Evolutionary conservation across 2,888 invertebrate genomes (phyloP).

Genomic region (Scaptomyza caliginosa): DNA sequence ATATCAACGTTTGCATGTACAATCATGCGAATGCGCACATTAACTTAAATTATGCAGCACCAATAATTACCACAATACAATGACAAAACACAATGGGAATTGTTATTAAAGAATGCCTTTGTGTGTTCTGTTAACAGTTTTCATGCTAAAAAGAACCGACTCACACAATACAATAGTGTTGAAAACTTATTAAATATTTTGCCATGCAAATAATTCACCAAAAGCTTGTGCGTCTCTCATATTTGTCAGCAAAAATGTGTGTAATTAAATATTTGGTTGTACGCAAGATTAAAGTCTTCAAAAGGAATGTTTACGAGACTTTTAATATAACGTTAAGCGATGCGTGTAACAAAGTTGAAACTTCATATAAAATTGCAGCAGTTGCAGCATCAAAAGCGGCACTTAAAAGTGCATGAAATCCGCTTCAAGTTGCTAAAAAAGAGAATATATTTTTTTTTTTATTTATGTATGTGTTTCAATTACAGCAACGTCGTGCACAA

Average conservation of each 20-base stretch:
- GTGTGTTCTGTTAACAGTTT: not conserved
- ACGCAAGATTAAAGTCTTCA: not conserved
- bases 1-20: not conserved
- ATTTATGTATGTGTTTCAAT: conserved; percentile 55
- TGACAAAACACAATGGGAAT: not conserved
- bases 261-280: not conserved
- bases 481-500: conserved; percentile 56
- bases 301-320: not conserved
- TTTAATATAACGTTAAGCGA: not conserved
- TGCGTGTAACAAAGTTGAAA: conserved; percentile 14
- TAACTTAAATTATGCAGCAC: not conserved
- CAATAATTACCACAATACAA: not conserved
- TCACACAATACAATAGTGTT: not conserved
- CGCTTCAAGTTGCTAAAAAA: conserved; percentile 17
- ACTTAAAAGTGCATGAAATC: conserved; percentile 40
- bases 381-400: conserved; percentile 34
- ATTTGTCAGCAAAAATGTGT: not conserved
- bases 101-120: not conserved
- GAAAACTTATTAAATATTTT: not conserved
- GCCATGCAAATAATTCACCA: not conserved
- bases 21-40: not conserved
- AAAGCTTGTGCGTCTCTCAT: not conserved
- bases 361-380: conserved; percentile 21
- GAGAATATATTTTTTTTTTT: conserved; percentile 22
- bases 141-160: not conserved